Conservation (phyloP, 37 sponge, comb jelly and placozoan species). For the Oopsacas minuta region DNA sequence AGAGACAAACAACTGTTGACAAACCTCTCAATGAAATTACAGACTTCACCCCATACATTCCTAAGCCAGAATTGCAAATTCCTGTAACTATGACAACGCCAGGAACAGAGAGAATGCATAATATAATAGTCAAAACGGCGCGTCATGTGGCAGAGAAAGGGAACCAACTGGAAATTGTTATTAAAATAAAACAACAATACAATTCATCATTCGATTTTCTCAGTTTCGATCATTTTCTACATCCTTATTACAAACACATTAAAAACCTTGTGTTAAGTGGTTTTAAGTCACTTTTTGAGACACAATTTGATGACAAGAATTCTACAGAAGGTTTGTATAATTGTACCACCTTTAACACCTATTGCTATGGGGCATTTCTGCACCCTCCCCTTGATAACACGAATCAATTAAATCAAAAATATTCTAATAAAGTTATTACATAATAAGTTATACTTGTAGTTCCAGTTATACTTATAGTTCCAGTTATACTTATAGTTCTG, state of each 20-base stretch:
- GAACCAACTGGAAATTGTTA: constrained; percentile 84
- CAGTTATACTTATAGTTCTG: neutral
- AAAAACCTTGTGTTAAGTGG: neutral
- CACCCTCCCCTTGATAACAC: neutral
- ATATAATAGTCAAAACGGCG: constrained; percentile 80
- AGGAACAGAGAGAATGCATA: constrained; percentile 56
- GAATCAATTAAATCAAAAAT: neutral
- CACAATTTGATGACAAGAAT: neutral
- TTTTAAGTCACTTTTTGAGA: neutral
- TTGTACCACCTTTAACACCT: neutral
- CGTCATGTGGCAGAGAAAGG: constrained; percentile 56
- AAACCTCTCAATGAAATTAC: neutral
- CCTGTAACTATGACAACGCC: constrained; percentile 32
- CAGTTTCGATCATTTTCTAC: constrained; percentile 41
- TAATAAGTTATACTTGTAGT: too few species aligned
- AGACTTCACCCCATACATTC: neutral
- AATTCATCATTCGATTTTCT: constrained; percentile 87
- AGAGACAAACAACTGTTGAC: neutral
- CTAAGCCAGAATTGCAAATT: neutral
- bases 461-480: too few species aligned
- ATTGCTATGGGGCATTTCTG: neutral
- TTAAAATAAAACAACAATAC: constrained; percentile 75
- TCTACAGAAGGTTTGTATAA: neutral
- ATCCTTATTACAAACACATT: constrained; percentile 75
- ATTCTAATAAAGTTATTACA: too few species aligned